Evolutionary conservation across 2,797 vertebrate species (phyloP), one percentile per base, ranked within the genome.

Genomic region (Typhlichthys subterraneus): DNA sequence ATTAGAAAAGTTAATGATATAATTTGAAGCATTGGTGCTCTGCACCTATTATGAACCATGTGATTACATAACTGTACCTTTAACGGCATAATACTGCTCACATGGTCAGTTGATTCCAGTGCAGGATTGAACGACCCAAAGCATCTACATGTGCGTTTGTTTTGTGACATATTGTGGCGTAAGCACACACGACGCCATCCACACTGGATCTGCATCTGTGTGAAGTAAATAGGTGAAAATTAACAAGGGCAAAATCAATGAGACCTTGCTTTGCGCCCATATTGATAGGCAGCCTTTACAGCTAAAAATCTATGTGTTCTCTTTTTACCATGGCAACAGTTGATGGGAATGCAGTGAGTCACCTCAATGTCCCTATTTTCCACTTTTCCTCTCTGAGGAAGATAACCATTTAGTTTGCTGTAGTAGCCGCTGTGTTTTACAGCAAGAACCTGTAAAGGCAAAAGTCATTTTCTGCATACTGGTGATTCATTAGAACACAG

Each of bases 241-340:
- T n/a, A 71, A 45, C 60, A 68, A 66, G 54, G 61, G 69, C 57
- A 70, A 63, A 65, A 69, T 70, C 61, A 73, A 63, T 57, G 54
- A 48, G 54, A 11, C 53, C 63, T 72, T 69, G 72, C 13, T 33
- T 14, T 29, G 53, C 61, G 61, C 33, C 67, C 58, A 70, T 69
- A 77, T 64, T 83, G 82, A 81, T 84, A 59, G 74, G 72, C 65
- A 79, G 56, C 61, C 78, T 83, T 75, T 84, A 57, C 76, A 59
- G 51, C 57, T 61, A 70, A 63, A 73, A 64, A 61, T 63, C 38
- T n/a, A 23, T 10, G 58, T 69, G 57, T 70, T 83, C 72, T 64
- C 69, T 58, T 57, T 65, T 86, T 81, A 80, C 84, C 78, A 85
- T 85, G 79, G 82, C 59, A 87, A 86, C 81, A 72, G 78, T 76